Base-by-base conservation (phyloP, 2,797 vertebrate species). In the Sebastes nivosus region DNA sequence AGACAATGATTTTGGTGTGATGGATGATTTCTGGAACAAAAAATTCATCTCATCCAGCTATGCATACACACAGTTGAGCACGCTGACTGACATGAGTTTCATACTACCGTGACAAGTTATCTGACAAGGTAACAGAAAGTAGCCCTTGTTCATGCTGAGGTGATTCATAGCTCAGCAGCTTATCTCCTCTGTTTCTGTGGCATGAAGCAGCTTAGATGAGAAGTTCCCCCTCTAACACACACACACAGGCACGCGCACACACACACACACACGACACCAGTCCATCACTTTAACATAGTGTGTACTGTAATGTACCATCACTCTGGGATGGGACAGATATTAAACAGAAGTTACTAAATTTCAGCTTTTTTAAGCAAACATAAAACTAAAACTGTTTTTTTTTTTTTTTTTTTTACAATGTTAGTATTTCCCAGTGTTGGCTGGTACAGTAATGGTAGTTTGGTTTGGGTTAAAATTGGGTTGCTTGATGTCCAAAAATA, bases 161-260 rank as follows among this genome's bases (percentile, higher is more conserved):
- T 50, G 58, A 69, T 22, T 64, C 9, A 3, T 2, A 74, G 66
- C 16, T 32, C 27, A 68, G 80, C 50, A 58, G 70, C 65, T 74
- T 74, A 78, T 67, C 75, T 68, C 22, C 18, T 46, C 42, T 30
- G 64, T 69, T 70, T 70, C 66, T 65, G 52, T 69, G 36, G 50
- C 54, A 60, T 61, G 30, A 58, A 83, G 64, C 29, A 54, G 36
- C 34, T 74, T 18, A 25, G 64, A 68, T 38, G 13, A 34, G 9
- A 82, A 72, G 32, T 38, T 8, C 20, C 11, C 52, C 3, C 58
- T 32, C 25, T 3, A 14, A 46, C 55, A 61, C 14, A 59, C 54
- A 66, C 10, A 24, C 2, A 70, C 29, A 36, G 34, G 30, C 30
- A 73, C 29, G 25, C 25, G 16, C 5, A 24, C 7, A 5, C 29